Percentiles rank a stretch among this genome's conserved stretches.
phyloP scores from a whole-genome alignment of 2,797 vertebrate species.

The Danio choprae region DNA sequence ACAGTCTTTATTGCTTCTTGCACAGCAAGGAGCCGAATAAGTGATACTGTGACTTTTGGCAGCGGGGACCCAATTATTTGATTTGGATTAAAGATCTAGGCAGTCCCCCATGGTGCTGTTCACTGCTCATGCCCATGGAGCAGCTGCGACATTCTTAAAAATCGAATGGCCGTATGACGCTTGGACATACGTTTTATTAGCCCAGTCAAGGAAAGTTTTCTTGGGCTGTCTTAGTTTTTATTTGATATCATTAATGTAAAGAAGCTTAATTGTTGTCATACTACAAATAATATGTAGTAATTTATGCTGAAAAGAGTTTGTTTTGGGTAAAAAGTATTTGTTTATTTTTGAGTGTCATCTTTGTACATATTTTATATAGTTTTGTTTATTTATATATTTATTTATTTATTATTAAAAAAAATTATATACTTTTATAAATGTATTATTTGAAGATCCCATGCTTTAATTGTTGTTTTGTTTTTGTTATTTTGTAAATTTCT shows the following conservation, averaged over 20 bases:
- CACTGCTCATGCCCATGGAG: constrained; percentile 45
- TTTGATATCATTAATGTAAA: not conserved
- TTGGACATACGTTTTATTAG: not conserved
- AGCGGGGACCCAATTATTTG: constrained; percentile 65
- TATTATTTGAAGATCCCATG: too few relatives aligned
- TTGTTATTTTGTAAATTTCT: too few relatives aligned
- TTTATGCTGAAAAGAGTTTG: not conserved
- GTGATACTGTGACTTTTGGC: constrained; percentile 65
- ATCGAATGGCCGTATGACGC: constrained; percentile 50
- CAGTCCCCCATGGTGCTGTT: constrained; percentile 59
- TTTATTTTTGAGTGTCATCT: too few relatives aligned
- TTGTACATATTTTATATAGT: too few relatives aligned
- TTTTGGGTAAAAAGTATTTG: too few relatives aligned
- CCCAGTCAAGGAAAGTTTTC: not conserved
- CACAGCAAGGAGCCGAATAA: constrained; percentile 68
- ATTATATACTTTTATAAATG: too few relatives aligned
- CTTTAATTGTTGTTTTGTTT: not conserved
- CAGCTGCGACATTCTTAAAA: constrained; percentile 50
- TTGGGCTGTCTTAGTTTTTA: not conserved
- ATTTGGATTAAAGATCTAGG: constrained; percentile 69
- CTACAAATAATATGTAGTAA: not conserved
- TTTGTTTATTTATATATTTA: too few relatives aligned
- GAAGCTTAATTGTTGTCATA: not conserved
- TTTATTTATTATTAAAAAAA: too few relatives aligned
- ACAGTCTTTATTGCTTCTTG: constrained; percentile 23